A percentile compares a stretch with the other conserved stretches of the same genome.
Conservation (phyloP, 2,888 invertebrate species). For the Diloba caeruleocephala region DNA sequence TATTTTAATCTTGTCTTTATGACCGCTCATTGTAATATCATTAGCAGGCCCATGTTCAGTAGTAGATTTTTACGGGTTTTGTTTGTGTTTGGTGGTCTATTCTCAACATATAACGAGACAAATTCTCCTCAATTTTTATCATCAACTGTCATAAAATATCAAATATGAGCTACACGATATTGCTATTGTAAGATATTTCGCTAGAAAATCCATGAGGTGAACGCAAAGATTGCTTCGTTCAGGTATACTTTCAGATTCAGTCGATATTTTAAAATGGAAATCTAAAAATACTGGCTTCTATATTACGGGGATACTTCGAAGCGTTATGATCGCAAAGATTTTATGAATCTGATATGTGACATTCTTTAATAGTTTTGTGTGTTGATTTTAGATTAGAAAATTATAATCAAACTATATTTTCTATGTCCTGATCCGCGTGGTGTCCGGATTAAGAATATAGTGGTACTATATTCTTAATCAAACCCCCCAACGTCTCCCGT, state of each 20-base stretch:
- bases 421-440: too few relatives aligned
- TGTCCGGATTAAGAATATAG: too few relatives aligned
- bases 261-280: conserved; percentile 38
- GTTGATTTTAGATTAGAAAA: conserved; percentile 3
- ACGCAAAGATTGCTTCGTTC: conserved; percentile 21
- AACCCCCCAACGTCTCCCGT: too few relatives aligned
- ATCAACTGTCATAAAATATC: background rate
- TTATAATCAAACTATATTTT: too few relatives aligned
- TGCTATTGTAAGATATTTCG: background rate
- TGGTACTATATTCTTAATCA: too few relatives aligned
- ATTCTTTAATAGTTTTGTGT: background rate
- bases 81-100: too few relatives aligned
- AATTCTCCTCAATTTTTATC: background rate
- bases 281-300: conserved; percentile 27
- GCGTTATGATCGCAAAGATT: conserved; percentile 3
- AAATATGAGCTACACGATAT: background rate
- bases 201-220: conserved; percentile 13
- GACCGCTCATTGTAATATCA: too few relatives aligned
- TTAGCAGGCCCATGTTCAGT: too few relatives aligned
- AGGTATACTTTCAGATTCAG: conserved; percentile 9
- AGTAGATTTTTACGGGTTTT: too few relatives aligned
- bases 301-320: background rate
- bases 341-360: conserved; percentile 1
- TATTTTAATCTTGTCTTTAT: too few relatives aligned
- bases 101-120: too few relatives aligned